Base-by-base conservation (phyloP, 2,113 vertebrate genomes). In the Dinomys branickii region DNA sequence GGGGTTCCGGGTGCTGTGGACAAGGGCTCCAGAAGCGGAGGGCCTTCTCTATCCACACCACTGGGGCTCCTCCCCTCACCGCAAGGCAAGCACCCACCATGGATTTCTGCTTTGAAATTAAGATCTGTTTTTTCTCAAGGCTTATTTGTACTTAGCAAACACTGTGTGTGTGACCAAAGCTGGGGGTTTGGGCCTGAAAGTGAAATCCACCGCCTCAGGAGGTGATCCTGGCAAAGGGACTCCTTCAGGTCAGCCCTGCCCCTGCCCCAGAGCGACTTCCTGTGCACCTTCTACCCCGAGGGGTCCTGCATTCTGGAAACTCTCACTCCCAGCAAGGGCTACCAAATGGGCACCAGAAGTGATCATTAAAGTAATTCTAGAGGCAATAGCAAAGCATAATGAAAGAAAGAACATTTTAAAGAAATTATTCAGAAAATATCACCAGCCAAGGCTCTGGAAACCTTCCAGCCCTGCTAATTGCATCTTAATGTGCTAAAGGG, bases 371-470 rank as follows among this genome's bases (percentile, higher is more conserved):
- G 65, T 90, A 85, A 92, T 96, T 94, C 88, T 10, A 78, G 90
- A 85, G 75, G 93, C 88, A 58, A 73, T 35, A 83, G 41, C 65
- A 96, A 88, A 88, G 44, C 19, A 9, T 83, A 83, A 90, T 84
- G 67, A 96, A 75, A 65, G 38, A 94, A 88, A 88, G 75, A 84
- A 35, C 11, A 56, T 82, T 94, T 94, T 80, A 85, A 96, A 86
- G 90, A 96, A 90, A 97, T 96, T 90, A 96, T 90, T 93, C 88
- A 87, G 91, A 75, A 96, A 92, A 92, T 92, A 94, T 95, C 90
- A 88, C 16, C 63, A 94, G 71, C 77, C 77, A 0, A 33, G 0
- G 4, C 61, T 92, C 91, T 75, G 97, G 86, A 77, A 97, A 73
- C 30, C 22, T 7, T 96, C 38, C 69, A 92, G 24, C 41, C 41